These are phyloP conservation scores for Microplitis demolitor DNA, from an alignment of 1,140 invertebrate genomes.

Conservation along the genomic window DNA sequence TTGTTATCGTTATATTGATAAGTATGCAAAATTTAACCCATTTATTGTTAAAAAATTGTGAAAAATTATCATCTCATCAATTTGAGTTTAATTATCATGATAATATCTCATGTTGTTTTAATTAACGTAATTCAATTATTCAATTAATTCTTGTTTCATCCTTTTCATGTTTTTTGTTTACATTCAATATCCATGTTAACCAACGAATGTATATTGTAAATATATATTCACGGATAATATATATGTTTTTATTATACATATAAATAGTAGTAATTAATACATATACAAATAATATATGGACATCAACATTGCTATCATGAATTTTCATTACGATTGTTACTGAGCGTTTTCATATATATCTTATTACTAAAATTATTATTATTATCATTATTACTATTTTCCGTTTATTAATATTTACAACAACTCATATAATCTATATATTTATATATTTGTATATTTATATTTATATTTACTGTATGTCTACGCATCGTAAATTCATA, in stretches of 20 bases:
- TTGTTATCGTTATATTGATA: background rate
- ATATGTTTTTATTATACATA: background rate
- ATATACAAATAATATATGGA: background rate
- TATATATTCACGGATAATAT: background rate
- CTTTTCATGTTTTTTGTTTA: background rate
- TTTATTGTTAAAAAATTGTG: slow-evolving; percentile 10
- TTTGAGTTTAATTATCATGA: background rate
- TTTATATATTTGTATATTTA: no score
- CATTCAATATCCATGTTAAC: background rate
- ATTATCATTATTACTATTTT: no score
- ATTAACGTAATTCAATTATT: background rate
- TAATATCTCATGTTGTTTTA: background rate
- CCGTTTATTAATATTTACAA: slow-evolving; percentile 6
- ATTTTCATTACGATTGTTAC: background rate
- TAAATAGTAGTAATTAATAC: background rate
- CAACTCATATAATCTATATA: background rate
- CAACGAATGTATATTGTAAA: background rate
- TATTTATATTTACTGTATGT: background rate
- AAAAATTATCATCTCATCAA: background rate
- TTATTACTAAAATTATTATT: background rate
- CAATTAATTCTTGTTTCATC: background rate
- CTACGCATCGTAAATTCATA: background rate
- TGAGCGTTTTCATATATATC: background rate
- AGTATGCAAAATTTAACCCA: background rate
- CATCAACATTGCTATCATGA: background rate